Evolutionary conservation across 2,113 vertebrate species (phyloP), one percentile per base, ranked within the genome.

Genomic region (Sakesphorus luctuosus): DNA sequence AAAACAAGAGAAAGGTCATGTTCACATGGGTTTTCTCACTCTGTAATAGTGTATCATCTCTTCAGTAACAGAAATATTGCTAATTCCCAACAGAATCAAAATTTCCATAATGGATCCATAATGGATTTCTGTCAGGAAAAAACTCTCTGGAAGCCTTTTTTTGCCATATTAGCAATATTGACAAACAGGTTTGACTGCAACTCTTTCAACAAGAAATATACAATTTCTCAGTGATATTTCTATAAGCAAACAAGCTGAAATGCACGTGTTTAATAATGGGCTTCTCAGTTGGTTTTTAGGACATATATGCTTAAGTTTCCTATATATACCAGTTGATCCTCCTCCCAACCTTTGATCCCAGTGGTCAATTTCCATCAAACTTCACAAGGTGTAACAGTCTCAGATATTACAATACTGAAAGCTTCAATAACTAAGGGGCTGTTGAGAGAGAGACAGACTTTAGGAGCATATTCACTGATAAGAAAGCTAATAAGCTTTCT

Each of bases 1-100:
- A 92, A 91, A 76, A 40, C 59, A 91, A 78, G 85, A 65, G 85
- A 94, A 96, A 90, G 83, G 88, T 96, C 72, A 43, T 12, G 35
- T 86, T 95, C 82, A 85, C 81, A 66, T 85, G 78, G 21, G 7
- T 83, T 85, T 93, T 79, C 71, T 88, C 50, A 47, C 72, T 88
- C 40, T 77, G 63, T 26, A 88, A 91, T 33, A 62, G 43, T 43
- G 2, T 68, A 36, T 74, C 12, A 11, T 50, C 84, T 84, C 56
- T 56, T 89, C 23, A 7, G 36, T 65, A 38, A 14, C 38, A 81
- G 68, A 78, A 86, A 84, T 71, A 31, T 21, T 84, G 52, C 76
- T 55, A 43, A 78, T 84, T 96, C 83, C 47, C 43, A 71, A 4
- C 14, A 93, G 43, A 24, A 6, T 20, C 65, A 59, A 72, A 80